Evolutionary conservation across 1,140 invertebrate species (phyloP), one percentile per base, ranked within the genome.

Genomic region (Drosophila teissieri): DNA sequence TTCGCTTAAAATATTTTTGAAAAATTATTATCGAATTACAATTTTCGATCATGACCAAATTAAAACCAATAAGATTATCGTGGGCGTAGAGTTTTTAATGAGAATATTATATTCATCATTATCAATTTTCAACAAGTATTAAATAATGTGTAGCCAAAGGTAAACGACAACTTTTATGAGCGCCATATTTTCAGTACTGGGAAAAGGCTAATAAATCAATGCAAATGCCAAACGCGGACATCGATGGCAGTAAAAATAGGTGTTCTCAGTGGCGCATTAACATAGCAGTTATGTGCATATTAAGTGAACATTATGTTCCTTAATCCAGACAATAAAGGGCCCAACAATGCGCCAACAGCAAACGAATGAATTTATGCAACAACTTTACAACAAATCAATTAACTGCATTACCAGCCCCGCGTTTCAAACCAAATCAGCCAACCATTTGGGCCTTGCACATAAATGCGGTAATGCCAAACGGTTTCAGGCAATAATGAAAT

Each of bases 201-300:
- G 54, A 65, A 80, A 85, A 79, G 51, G 62, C 77, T 69, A 80
- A 85, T 85, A 86, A 84, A 80, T 84, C 78, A 84, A 64, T 62
- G 67, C 62, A 77, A 79, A 79, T 72, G 34, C 57, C 62, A 61
- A 46, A 10, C 36, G 37, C 15, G 37, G 12, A 8, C 37, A 27
- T 15, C 53, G 45, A 7, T n/a, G 39, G 17, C 31, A 31, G 31
- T 31, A 8, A 40, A 80, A 58, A 69, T 45, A 14, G n/a, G 34
- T n/a, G 27, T 55, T 14, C 14, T 51, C 24, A 5, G 34, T 34
- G 42, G 54, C 39, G 11, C 55, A 69, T 80, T 80, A 55, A 80
- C 70, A 80, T 70, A 78, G 74, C 74, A 63, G 67, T 77, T 61
- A 80, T 73, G 45, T 73, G 65, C 67, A 69, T 77, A 85, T 85